Conservation (phyloP, 2,113 vertebrate genomes). For the Girardinichthys multiradiatus region DNA sequence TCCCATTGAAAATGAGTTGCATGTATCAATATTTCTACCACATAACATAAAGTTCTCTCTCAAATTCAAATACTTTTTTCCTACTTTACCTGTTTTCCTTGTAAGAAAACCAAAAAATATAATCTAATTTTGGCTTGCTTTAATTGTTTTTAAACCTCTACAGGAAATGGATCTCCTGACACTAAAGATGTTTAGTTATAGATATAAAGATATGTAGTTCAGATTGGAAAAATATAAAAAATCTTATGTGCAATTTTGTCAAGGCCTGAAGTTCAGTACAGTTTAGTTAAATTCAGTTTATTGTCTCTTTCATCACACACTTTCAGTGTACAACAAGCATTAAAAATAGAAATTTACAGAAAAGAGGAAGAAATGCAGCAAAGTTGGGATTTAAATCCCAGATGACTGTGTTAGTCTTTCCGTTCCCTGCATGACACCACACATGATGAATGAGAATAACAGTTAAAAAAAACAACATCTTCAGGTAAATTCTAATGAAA, state of each 20-base stretch:
- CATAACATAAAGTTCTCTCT: background rate
- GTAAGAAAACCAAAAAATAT: background rate
- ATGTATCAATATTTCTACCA: background rate
- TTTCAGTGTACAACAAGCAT: background rate
- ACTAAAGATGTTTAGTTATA: too few species aligned
- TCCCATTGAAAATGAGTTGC: too few species aligned
- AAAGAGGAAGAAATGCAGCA: too few species aligned
- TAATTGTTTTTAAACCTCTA: background rate
- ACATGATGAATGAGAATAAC: background rate
- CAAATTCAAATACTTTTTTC: background rate
- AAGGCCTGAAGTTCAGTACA: background rate
- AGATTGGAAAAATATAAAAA: too few species aligned
- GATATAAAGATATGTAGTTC: too few species aligned
- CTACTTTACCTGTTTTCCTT: background rate
- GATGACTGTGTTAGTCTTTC: too few species aligned
- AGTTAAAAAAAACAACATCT: background rate
- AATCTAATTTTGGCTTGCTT: background rate
- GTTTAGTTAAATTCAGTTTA: background rate
- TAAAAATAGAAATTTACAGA: too few species aligned
- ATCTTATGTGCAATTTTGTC: too few species aligned
- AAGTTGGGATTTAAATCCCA: background rate
- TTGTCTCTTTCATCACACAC: too few species aligned
- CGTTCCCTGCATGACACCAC: too few species aligned
- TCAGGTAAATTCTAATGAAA: background rate
- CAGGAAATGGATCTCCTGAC: background rate